Base-by-base conservation (phyloP, 1,140 invertebrate species). In the Frieseomelitta varia region DNA sequence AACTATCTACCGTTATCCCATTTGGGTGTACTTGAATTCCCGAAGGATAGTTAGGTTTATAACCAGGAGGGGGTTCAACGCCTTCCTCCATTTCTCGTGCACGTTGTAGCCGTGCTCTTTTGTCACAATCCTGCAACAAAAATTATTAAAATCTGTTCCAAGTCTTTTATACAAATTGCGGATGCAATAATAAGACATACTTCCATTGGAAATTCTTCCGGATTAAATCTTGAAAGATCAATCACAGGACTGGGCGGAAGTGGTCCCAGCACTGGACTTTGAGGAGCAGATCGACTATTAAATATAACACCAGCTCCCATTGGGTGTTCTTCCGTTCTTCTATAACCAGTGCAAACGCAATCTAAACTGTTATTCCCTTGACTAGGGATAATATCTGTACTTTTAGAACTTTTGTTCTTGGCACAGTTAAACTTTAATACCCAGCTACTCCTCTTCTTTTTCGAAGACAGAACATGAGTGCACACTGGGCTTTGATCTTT, bases 61-160 rank as follows among this genome's bases (percentile, higher is more conserved):
- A 96, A 84, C 96, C 96, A 12, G 96, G 95, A 14, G 96, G 96
- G 39, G 96, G 95, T 58, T 97, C 97, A 0, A 98, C 96, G 1
- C 97, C 97, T 93, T 97, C 96, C 85, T 96, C 96, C 93, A 97
- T 97, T 95, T 98, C 97, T 82, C 96, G 94, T 2, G 97, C 97
- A 87, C 97, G 93, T 91, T 97, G 96, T 71, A 96, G 93, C 78
- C 97, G 95, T 30, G 97, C 96, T 79, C 96, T 94, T 93, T 97
- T 97, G 93, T 97, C 97, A 90, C 96, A 96, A 93, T 98, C 97
- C 93, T 95, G 75, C 21, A 79, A 81, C 68, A 85, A 87, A 81
- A 71, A 68, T 34, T 75, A 81, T 81, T 56, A 76, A 55, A 17
- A 75, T 12, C 39, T 47, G 12, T 11, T n/a, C 10, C 56, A 10